Base-by-base conservation (phyloP, 2,797 vertebrate species). In the Pempheris klunzingeri region DNA sequence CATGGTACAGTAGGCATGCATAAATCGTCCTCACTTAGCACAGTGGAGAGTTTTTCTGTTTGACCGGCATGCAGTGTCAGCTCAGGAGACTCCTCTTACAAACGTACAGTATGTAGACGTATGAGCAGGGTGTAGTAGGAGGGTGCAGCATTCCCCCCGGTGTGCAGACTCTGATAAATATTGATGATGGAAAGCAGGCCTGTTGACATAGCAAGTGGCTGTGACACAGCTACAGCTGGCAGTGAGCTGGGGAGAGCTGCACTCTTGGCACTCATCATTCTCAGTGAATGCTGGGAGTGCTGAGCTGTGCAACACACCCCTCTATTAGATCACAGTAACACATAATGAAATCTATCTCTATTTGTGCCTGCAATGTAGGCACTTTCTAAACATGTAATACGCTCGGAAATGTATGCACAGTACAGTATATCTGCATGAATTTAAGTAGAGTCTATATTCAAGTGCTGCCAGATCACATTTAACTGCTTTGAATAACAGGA, bases 191-290 rank as follows among this genome's bases (percentile, higher is more conserved):
- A 61, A 80, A 55, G 66, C 71, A 74, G 81, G 69, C 67, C 83
- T 87, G 86, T 88, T 91, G 91, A 89, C 82, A 85, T 22, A 82
- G 87, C 78, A 46, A 90, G 82, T 53, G 83, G 83, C 78, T 79
- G 76, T 86, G 87, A 86, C 88, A 87, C 82, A 77, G 82, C 84
- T 85, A 57, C 80, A 81, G 77, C 83, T 79, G 86, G 82, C 77
- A 65, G 83, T 7, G 66, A 81, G 83, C 65, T 63, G 75, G 50
- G 68, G 41, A 63, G 71, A 61, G 74, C 84, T 57, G 70, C 64
- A 71, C 82, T 80, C 75, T 70, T 87, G 84, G 83, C 81, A 47
- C 79, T 85, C 36, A 70, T 86, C 78, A 78, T 74, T 84, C 83
- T 86, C 67, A 9, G 68, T 78, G 77, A 81, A 80, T 34, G 62